phyloP scores from a whole-genome alignment of 1,140 invertebrate species.

The Ctenoplectra terminalis region DNA sequence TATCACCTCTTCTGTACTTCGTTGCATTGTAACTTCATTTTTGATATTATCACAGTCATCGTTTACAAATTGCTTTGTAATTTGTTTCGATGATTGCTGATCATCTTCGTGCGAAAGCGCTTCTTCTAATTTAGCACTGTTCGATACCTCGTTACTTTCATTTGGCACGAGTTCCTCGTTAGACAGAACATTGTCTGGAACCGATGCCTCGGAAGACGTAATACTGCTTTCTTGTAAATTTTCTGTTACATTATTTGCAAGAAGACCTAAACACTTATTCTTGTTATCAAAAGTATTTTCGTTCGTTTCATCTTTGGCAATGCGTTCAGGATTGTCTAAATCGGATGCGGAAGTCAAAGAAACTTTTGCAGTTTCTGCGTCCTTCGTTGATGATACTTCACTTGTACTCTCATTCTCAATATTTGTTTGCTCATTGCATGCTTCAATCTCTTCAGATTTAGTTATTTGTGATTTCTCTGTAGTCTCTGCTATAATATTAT shows the following conservation, averaged over 20 bases:
- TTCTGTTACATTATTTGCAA: background rate
- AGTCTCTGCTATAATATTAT: conserved; percentile 2
- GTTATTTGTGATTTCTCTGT: background rate
- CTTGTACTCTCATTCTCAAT: conserved; percentile 5
- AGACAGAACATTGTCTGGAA: conserved; percentile 4
- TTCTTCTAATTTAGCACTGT: background rate
- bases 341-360: background rate
- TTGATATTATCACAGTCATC: conserved; percentile 52
- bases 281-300: background rate
- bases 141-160: conserved; percentile 25
- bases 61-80: conserved; percentile 19
- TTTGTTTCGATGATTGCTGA: conserved; percentile 14
- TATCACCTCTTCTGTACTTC: conserved; percentile 15
- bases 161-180: conserved; percentile 14
- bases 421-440: background rate
- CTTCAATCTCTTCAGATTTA: background rate
- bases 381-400: background rate
- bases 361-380: background rate
- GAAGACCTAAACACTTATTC: background rate
- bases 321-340: conserved; percentile 13
- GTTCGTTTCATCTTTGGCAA: conserved; percentile 16
- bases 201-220: conserved; percentile 37
- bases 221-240: conserved; percentile 4
- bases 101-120: conserved; percentile 3
- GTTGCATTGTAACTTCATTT: conserved; percentile 35